phyloP scores from a whole-genome alignment of 2,113 vertebrate species.

The Chelonoidis abingdonii region DNA sequence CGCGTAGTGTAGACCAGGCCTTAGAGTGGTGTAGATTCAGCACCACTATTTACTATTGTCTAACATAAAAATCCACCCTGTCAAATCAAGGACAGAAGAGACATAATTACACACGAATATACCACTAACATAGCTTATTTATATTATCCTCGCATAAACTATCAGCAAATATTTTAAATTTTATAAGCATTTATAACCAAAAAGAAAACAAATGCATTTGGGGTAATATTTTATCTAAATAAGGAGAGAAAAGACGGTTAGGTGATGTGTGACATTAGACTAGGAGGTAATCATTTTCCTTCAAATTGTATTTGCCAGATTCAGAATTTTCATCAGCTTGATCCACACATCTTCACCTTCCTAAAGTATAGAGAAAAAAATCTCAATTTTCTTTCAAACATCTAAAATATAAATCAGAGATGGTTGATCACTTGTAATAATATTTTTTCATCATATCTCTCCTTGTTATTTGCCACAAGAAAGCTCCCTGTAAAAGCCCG shows the following conservation, averaged over 20 bases:
- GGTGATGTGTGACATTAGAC: background rate
- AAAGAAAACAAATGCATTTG: background rate
- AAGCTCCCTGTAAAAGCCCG: no score
- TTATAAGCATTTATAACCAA: background rate
- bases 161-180: background rate
- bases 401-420: background rate
- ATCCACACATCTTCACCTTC: background rate
- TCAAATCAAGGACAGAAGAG: background rate
- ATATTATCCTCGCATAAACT: background rate
- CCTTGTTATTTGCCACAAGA: no score
- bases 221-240: background rate
- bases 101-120: background rate
- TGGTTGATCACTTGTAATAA: background rate
- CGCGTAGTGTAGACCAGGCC: no score
- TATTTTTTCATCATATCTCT: background rate
- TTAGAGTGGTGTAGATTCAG: background rate
- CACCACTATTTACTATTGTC: background rate
- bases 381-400: background rate
- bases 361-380: background rate
- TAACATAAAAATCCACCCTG: background rate
- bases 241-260: background rate
- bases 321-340: background rate
- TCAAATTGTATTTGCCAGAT: background rate
- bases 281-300: background rate
- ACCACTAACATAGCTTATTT: background rate